Base-by-base conservation (phyloP, 2,888 invertebrate genomes). In the Macrophya annulata region DNA sequence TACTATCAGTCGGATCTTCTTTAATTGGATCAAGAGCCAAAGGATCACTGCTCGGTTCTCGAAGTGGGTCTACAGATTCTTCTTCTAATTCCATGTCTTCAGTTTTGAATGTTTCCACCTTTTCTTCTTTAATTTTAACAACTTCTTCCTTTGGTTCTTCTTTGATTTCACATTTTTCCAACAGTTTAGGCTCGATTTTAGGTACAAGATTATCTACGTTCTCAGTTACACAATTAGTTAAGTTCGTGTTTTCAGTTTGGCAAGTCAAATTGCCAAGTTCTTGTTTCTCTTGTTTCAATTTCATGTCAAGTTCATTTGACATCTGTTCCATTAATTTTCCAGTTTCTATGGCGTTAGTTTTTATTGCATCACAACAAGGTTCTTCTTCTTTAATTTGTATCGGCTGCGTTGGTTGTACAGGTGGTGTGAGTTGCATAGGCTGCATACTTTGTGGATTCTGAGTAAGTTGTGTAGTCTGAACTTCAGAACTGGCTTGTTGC, bases 1-100 rank as follows among this genome's bases (percentile, higher is more conserved):
- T 95, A 51, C 94, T 95, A 83, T 93, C 93, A 0, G 90, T 91
- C 5, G 93, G 92, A 88, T 94, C 94, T 76, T 94, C 94, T 88
- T 94, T 94, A 2, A 91, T 88, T 4, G 87, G 87, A 25, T 91
- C 91, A 5, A 92, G 89, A 6, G 91, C 90, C 0, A 92, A 87
- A 1, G 92, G 91, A 88, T 93, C 92, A 0, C 87, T 89, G 59
- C 86, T 89, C 0, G 92, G 90, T 48, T 92, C 92, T 85, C 90
- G 90, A 25, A 90, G 51, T 0, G 89, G 87, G 86, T 91, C 92
- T 25, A 91, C 90, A 17, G 84, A 86, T 2, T 88, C 86, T 48
- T 91, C 91, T 79, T 92, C 92, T 31, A 89, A 87, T 48, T 92
- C 91, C 3, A 86, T 88, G 4, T 91, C 90, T 1, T 90, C 89